phyloP scores from a whole-genome alignment of 2,888 invertebrate genomes.

The Microdon myrmicae region DNA sequence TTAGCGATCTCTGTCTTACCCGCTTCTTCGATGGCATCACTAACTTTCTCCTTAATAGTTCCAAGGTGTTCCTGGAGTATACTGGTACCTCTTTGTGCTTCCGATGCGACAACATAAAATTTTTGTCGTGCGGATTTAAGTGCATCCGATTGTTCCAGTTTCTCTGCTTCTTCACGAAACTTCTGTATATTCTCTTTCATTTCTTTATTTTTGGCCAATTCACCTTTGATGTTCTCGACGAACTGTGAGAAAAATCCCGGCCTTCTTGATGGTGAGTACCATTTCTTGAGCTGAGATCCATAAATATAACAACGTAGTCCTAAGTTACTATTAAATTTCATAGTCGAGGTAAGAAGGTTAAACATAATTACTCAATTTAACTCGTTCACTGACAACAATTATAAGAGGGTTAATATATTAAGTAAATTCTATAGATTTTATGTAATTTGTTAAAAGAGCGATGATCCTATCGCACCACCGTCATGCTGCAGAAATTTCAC shows the following conservation, averaged over 20 bases:
- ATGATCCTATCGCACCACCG: slow-evolving; percentile 31
- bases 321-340: no score
- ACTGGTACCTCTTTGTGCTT: slow-evolving; percentile 86
- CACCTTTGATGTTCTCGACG: slow-evolving; percentile 91
- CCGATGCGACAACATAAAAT: slow-evolving; percentile 93
- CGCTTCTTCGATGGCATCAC: slow-evolving; percentile 91
- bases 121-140: slow-evolving; percentile 91
- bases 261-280: slow-evolving; percentile 64
- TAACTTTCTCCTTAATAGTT: slow-evolving; percentile 85
- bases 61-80: slow-evolving; percentile 88
- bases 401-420: no score
- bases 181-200: slow-evolving; percentile 97
- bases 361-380: no score
- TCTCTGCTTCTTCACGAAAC: slow-evolving; percentile 95
- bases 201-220: slow-evolving; percentile 95
- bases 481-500: slow-evolving; percentile 55
- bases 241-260: slow-evolving; percentile 88
- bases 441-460: slow-evolving; percentile 59
- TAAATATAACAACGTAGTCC: no score
- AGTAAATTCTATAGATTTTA: slow-evolving; percentile 58
- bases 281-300: no score
- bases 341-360: no score
- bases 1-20: slow-evolving; percentile 92
- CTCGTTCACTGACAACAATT: no score
- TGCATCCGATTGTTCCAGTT: slow-evolving; percentile 96